phyloP scores from a whole-genome alignment of 2,113 vertebrate genomes.

The Chascanopsetta lugubris region DNA sequence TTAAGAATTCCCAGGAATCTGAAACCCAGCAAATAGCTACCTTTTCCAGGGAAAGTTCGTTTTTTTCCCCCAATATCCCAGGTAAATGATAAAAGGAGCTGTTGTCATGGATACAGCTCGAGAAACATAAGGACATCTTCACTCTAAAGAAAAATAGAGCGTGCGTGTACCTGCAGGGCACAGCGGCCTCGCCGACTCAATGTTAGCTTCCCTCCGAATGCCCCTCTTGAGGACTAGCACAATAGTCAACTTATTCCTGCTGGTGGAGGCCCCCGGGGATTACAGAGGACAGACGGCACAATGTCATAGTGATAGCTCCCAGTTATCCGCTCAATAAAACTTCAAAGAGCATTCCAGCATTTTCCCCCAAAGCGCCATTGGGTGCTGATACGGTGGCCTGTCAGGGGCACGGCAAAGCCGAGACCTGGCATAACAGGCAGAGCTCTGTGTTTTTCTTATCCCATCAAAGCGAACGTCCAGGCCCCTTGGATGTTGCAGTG shows the following conservation, averaged over 20 bases:
- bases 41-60: no score
- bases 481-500: constrained; percentile 5
- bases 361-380: constrained; percentile 38
- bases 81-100: no score
- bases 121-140: constrained; percentile 40
- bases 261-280: constrained; percentile 43
- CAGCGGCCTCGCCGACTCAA: constrained; percentile 55
- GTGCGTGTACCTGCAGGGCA: constrained; percentile 43
- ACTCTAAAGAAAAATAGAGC: constrained; percentile 2
- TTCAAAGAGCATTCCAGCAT: constrained; percentile 76
- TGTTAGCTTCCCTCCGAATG: constrained; percentile 60
- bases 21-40: no score
- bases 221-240: constrained; percentile 59
- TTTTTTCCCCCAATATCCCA: no score
- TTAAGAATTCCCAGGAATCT: no score
- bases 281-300: constrained; percentile 59
- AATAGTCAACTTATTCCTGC: constrained; percentile 68
- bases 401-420: constrained; percentile 37
- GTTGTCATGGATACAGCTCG: no score
- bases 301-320: constrained; percentile 60
- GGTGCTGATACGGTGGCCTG: constrained; percentile 56
- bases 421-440: constrained; percentile 40
- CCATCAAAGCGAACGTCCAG: constrained; percentile 55
- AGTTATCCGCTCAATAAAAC: constrained; percentile 76
- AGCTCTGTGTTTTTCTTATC: constrained; percentile 40